Base-by-base conservation (phyloP, 2,797 vertebrate species). In the Alcedo atthis region DNA sequence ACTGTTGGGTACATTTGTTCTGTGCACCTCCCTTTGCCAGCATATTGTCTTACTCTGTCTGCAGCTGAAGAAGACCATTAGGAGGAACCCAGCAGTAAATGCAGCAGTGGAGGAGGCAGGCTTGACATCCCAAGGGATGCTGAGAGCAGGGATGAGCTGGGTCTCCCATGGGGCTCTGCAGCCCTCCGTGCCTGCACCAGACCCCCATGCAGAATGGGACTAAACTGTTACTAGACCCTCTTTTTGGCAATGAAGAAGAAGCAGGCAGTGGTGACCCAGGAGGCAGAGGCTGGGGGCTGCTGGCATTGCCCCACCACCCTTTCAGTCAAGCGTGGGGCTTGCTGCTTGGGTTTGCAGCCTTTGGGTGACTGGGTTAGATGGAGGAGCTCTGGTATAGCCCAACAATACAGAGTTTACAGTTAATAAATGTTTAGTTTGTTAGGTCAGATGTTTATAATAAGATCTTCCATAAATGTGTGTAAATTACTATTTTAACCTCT, bases 141-240 rank as follows among this genome's bases (percentile, higher is more conserved):
- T 75, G 35, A 78, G 24, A 58, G 37, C 69, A 68, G 54, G 6
- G 26, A 1, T 40, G 63, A 53, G 20, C 74, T 0, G 0, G 42
- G 67, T 30, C 20, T 81, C 24, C 24, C 18, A 15, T 3, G 6
- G 35, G 10, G 26, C 57, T 87, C 30, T 20, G 58, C 55, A 66
- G 5, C 75, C 55, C 17, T 55, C 45, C 35, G 45, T 57, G 26
- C 40, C 37, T 30, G 22, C 28, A 9, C 7, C 24, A 45, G 26
- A 51, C 7, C 32, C 4, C 11, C 40, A 10, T 0, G 1, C 4
- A 68, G 26, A 69, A 8, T 4, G 9, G 15, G 8, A 61, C 1
- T 19, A 12, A 68, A 37, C 26, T 81, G 5, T 35, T 51, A 12
- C 10, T 51, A 40, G 25, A 14, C 3, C 6, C 9, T 9, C 26